Conservation (phyloP, 2,888 invertebrate genomes). For the Metellina segmentata region DNA sequence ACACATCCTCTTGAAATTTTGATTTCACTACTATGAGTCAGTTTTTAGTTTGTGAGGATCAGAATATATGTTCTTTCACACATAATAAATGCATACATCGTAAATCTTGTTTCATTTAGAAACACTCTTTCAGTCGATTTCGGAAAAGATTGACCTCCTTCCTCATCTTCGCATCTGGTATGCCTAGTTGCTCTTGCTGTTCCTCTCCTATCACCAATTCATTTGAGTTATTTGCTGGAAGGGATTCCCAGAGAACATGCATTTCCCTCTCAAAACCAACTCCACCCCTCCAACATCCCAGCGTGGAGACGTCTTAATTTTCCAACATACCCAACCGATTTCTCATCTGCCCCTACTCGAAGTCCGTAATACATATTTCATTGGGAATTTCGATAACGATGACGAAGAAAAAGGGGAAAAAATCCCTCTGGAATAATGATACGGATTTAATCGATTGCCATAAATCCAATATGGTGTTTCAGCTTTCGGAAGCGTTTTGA, state of each 20-base stretch:
- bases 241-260: not conserved
- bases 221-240: too few relatives aligned
- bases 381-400: slow-evolving; percentile 43
- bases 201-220: too few relatives aligned
- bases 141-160: too few relatives aligned
- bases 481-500: slow-evolving; percentile 60
- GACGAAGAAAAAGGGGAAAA: slow-evolving; percentile 9
- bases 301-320: slow-evolving; percentile 18
- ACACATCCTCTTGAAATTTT: too few relatives aligned
- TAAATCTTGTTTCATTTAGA: too few relatives aligned
- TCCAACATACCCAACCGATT: slow-evolving; percentile 13
- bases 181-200: too few relatives aligned
- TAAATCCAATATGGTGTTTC: slow-evolving; percentile 66
- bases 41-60: too few relatives aligned
- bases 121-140: too few relatives aligned
- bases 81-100: too few relatives aligned
- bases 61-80: too few relatives aligned
- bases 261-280: not conserved
- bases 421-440: slow-evolving; percentile 42
- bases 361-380: slow-evolving; percentile 61
- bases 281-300: not conserved
- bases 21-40: too few relatives aligned
- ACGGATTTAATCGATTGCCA: slow-evolving; percentile 64
- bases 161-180: too few relatives aligned
- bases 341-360: not conserved